Conservation (phyloP, 2,797 vertebrate species). For the Mormyrops attenuatus region DNA sequence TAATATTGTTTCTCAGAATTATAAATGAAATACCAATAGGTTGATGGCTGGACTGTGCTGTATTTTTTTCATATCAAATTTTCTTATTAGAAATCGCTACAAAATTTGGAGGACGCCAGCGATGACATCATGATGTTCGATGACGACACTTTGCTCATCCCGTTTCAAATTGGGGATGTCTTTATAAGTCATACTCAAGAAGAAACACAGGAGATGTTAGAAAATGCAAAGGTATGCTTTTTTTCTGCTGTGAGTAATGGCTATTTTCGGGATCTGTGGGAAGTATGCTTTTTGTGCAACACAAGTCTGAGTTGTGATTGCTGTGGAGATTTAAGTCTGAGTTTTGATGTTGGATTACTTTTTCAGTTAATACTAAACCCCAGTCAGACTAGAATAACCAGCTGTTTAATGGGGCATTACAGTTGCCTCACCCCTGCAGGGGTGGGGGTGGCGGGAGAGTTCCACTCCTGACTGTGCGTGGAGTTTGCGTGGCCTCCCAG, state of each 20-base stretch:
- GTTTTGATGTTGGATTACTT: neutral
- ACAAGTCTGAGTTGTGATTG: neutral
- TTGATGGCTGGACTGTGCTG: neutral
- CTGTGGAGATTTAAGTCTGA: neutral
- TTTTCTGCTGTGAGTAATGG: neutral
- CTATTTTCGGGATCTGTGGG: neutral
- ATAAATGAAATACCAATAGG: neutral
- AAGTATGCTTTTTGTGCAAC: neutral
- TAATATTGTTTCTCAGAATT: neutral
- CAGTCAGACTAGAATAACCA: neutral
- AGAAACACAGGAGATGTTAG: constrained; percentile 91
- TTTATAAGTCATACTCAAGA: constrained; percentile 94
- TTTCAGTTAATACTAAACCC: neutral
- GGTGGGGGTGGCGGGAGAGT: neutral
- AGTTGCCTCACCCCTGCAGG: neutral
- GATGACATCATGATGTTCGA: constrained; percentile 91
- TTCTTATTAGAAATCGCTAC: constrained; percentile 77
- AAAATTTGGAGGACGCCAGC: constrained; percentile 91
- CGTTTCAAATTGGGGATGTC: constrained; percentile 92
- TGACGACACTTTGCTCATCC: constrained; percentile 76
- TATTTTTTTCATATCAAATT: neutral
- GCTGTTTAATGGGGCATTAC: neutral
- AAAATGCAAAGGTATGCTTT: constrained; percentile 78
- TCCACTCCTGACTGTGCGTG: neutral
- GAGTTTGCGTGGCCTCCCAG: neutral